Base-by-base conservation (phyloP, 2,888 invertebrate genomes). In the Chalcis sispes region DNA sequence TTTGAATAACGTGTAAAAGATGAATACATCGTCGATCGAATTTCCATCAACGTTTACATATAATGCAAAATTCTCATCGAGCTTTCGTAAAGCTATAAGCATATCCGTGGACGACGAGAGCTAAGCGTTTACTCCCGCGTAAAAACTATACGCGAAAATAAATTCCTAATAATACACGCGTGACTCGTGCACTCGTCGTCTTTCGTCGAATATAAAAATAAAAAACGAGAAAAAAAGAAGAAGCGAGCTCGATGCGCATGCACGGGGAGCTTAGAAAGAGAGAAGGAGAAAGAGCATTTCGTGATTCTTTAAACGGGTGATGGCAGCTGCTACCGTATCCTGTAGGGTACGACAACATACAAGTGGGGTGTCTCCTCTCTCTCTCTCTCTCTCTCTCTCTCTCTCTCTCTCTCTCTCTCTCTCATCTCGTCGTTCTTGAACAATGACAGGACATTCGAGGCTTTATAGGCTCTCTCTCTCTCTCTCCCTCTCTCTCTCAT, bases 281-380 rank as follows among this genome's bases (percentile, higher is more conserved):
- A 29, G 18, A 59, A 15, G 23, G 29, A 52, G 7, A 2, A n/a
- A n/a, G 36, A 62, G 64, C 61, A 29, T 20, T 50, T 70, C 52
- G 65, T 75, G 71, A 71, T 75, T 75, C 75, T 75, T 70, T 50
- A 64, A n/a, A 66, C 65, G 46, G 71, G n/a, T n/a, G n/a, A 10
- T 50, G 59, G 70, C 64, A 70, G 75, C 69, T 64, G 75, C 69
- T 29, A 36, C 50, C n/a, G n/a, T n/a, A n/a, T n/a, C 54, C 36
- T 10, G 32, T 29, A 32, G 36, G 20, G 23, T 36, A n/a, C n/a
- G n/a, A n/a, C n/a, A n/a, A n/a, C n/a, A n/a, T n/a, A n/a, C n/a
- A n/a, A 32, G 48, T 64, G 13, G 48, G 64, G 46, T 64, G 59
- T 32, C 61, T 64, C 40, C 46, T 23, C 52, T 56, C 52, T 36